phyloP scores from a whole-genome alignment of 92 coral and sea anemone genomes.

The Epizoanthus stellaris region DNA sequence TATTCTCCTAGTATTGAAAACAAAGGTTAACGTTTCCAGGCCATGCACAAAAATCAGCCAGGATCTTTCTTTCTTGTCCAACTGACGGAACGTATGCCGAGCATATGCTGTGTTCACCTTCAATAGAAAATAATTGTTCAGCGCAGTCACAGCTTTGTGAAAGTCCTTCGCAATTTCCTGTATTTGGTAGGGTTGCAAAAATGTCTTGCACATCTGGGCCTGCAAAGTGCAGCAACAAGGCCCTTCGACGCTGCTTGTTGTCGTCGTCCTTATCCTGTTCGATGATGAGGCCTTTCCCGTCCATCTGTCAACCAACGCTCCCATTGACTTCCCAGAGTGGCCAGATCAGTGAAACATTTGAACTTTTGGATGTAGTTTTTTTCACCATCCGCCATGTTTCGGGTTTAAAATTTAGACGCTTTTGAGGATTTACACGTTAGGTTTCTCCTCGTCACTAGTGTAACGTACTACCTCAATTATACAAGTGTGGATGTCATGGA shows the following conservation, averaged over 20 bases:
- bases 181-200: slow-evolving; percentile 43
- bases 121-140: slow-evolving; percentile 16
- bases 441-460: no score
- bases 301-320: slow-evolving; percentile 29
- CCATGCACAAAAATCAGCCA: no score
- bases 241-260: slow-evolving; percentile 18
- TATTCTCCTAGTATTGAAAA: no score
- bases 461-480: no score
- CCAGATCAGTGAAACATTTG: no score
- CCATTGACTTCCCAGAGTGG: slow-evolving; percentile 41
- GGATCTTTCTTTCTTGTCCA: no score
- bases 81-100: slow-evolving; percentile 14
- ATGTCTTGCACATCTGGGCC: slow-evolving; percentile 42
- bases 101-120: slow-evolving; percentile 31
- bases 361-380: no score
- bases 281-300: slow-evolving; percentile 29
- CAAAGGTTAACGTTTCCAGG: no score
- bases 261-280: background rate
- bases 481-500: no score
- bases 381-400: no score
- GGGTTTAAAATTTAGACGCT: no score
- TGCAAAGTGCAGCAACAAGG: slow-evolving; percentile 35
- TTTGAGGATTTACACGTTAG: no score
- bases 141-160: slow-evolving; percentile 14
- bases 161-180: slow-evolving; percentile 26